A percentile compares a stretch with the other conserved stretches of the same genome.
phyloP scores from a whole-genome alignment of 2,113 vertebrate genomes.

The Chlorodrepanis virens region DNA sequence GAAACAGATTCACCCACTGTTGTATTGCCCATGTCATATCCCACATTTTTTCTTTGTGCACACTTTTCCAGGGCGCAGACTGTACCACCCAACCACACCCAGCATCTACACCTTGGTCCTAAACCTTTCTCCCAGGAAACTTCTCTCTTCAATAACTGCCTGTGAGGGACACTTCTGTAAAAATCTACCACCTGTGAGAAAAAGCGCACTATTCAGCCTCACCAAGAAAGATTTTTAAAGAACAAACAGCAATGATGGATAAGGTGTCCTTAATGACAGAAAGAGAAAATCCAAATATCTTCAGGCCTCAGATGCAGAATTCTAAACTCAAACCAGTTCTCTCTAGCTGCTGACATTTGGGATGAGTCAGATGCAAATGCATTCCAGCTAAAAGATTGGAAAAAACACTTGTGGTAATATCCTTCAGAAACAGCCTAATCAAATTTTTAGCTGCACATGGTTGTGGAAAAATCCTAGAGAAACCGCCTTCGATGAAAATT shows the following conservation, averaged over 20 bases:
- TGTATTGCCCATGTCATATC: background rate
- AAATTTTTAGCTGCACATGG: background rate
- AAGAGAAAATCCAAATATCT: background rate
- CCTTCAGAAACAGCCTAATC: background rate
- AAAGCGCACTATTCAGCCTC: background rate
- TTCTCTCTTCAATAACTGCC: background rate
- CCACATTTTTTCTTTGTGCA: background rate
- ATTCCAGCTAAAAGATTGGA: background rate
- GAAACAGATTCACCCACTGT: background rate
- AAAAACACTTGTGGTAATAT: background rate
- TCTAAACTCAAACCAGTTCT: background rate
- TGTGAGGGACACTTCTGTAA: background rate
- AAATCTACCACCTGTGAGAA: background rate
- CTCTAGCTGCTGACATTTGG: background rate
- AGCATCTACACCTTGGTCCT: background rate
- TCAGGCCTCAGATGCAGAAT: background rate
- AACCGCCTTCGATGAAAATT: background rate
- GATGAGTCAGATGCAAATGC: background rate
- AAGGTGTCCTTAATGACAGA: background rate
- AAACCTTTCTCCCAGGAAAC: background rate
- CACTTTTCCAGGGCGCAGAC: background rate
- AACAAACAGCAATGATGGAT: background rate
- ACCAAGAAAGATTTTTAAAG: background rate
- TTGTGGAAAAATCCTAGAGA: background rate
- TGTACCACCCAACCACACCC: background rate